Evolutionary conservation across 1,140 invertebrate genomes (phyloP), one percentile per base, ranked within the genome.

Genomic region (Chrysopa pallens): DNA sequence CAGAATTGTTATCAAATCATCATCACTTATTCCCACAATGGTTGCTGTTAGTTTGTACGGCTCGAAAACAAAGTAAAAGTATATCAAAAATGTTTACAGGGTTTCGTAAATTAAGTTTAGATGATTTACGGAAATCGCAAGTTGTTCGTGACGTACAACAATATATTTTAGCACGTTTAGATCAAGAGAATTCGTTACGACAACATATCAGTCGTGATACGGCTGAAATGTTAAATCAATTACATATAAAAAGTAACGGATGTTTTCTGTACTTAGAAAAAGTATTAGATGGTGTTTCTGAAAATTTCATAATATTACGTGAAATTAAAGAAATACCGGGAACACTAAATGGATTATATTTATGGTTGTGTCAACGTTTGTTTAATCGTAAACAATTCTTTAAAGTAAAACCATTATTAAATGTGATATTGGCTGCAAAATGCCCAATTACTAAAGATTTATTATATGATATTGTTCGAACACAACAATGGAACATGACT

Each of bases 191-290:
- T 6, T 72, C 77, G 13, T 60, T 92, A 1, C 60, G 86, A 45
- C 78, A 84, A 52, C 84, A 88, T 52, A 75, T 88, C 39, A 80
- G 73, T 41, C 67, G 73, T 29, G 85, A 90, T 52, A 92, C 90
- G 1, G 90, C 91, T 0, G 89, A 94, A 50, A 92, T 91, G 63
- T 64, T 97, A 6, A 94, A 96, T 61, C 89, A 94, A 52, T 67
- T 97, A 6, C 81, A 95, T 53, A 95, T 96, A 48, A 97, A 96
- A 60, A 92, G 88, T 54, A 93, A 95, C 58, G 92, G 91, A 1
- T 96, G 91, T 56, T 84, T 96, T 50, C 66, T 96, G 1, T 97
- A 95, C 53, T 61, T 96, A 43, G 88, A 95, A 59, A 89, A 88
- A 60, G 85, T 92, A 4, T 62, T 95, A 17, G 89, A 95, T 52